A percentile compares a stretch with the other conserved stretches of the same genome.
Evolutionary conservation across 2,888 invertebrate genomes (phyloP).

Genomic region (Plagiodera versicolora): DNA sequence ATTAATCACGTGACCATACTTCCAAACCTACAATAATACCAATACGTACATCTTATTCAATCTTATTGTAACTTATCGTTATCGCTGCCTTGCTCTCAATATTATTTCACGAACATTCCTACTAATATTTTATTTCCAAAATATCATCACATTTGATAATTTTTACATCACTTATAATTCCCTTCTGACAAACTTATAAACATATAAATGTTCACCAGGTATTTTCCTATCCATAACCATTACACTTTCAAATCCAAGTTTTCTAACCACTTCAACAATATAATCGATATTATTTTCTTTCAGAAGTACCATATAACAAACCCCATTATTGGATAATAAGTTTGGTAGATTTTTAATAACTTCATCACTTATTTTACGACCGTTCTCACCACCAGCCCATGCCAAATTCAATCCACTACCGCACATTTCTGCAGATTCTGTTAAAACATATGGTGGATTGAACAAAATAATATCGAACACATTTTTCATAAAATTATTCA

Average conservation of each 20-base stretch:
- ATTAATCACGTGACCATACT: no score
- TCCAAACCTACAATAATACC: no score
- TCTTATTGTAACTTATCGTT: no score
- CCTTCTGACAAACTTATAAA: conserved; percentile 66
- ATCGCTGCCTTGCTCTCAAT: no score
- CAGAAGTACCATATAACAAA: conserved; percentile 85
- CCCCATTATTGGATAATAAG: conserved; percentile 72
- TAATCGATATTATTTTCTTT: conserved; percentile 84
- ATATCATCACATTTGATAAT: no score
- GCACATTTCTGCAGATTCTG: conserved; percentile 72
- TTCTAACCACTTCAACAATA: conserved; percentile 64
- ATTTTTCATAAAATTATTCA: conserved; percentile 59
- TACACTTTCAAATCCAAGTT: conserved; percentile 62
- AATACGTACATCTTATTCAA: no score
- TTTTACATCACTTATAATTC: background rate
- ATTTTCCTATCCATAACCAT: conserved; percentile 74
- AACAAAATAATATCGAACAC: conserved; percentile 88
- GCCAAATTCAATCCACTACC: conserved; percentile 61
- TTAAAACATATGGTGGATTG: conserved; percentile 98
- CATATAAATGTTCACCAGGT: conserved; percentile 83
- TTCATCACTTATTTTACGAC: conserved; percentile 75
- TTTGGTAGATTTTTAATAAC: conserved; percentile 70
- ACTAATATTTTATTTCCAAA: no score
- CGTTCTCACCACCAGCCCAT: conserved; percentile 80
- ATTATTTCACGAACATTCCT: no score